A percentile compares a stretch with the other conserved stretches of the same genome.
These are phyloP conservation scores for Tetragnatha montana DNA, from an alignment of 2,888 invertebrate species.

Conservation along the genomic window DNA sequence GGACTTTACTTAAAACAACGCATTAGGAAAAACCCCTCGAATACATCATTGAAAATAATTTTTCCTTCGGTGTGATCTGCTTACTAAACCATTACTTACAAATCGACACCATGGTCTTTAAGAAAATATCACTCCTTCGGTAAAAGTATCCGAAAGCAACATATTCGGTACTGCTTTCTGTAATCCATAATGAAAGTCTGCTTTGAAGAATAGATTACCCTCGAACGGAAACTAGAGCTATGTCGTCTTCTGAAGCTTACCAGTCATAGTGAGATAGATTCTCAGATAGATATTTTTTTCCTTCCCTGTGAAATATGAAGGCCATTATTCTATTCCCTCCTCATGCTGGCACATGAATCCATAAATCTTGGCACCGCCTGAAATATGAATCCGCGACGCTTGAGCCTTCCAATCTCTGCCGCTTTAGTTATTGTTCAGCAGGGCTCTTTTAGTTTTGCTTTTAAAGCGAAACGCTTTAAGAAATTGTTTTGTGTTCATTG, in stretches of 20 bases:
- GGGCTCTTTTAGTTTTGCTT: not conserved
- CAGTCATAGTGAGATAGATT: slow-evolving; percentile 41
- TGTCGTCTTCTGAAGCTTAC: slow-evolving; percentile 33
- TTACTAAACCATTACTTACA: too few species aligned
- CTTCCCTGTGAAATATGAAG: slow-evolving; percentile 39
- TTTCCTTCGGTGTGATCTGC: too few species aligned
- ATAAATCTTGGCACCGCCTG: slow-evolving; percentile 55
- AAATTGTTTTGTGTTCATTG: not conserved
- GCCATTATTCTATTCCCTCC: slow-evolving; percentile 50
- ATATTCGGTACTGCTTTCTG: slow-evolving; percentile 2
- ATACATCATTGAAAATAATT: too few species aligned
- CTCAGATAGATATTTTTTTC: slow-evolving; percentile 36
- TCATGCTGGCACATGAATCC: slow-evolving; percentile 57
- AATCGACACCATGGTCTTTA: not conserved
- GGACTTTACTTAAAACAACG: too few species aligned
- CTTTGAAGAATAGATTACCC: slow-evolving; percentile 9
- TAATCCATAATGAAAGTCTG: slow-evolving; percentile 24
- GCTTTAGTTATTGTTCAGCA: slow-evolving; percentile 34
- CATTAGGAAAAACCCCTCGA: too few species aligned
- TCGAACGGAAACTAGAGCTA: slow-evolving; percentile 10
- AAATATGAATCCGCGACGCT: slow-evolving; percentile 47
- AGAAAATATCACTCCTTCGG: not conserved
- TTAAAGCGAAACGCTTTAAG: not conserved
- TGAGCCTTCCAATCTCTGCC: slow-evolving; percentile 16
- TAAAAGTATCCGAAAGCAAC: not conserved